These are phyloP conservation scores for Neopipo cinnamomea DNA, from an alignment of 2,113 vertebrate genomes.

Conservation along the genomic window DNA sequence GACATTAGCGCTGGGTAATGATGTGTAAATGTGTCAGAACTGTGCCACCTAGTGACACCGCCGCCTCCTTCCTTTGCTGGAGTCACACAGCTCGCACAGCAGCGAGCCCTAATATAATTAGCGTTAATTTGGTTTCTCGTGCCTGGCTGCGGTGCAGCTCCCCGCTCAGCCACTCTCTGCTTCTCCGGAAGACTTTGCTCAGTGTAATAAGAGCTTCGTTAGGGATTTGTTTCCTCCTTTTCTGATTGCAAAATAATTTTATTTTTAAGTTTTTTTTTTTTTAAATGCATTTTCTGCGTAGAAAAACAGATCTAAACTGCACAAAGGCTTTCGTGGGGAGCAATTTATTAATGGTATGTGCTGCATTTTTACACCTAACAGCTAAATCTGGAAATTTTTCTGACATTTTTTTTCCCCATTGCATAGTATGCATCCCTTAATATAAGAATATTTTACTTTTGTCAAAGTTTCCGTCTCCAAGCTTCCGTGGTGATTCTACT, in stretches of 20 bases:
- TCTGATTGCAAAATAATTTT: neutral
- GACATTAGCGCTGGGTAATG: slow-evolving; percentile 75
- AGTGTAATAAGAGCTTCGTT: neutral
- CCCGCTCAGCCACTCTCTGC: neutral
- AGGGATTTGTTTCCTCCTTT: neutral
- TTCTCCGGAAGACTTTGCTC: neutral
- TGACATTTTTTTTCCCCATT: fast-evolving
- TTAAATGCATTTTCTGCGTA: neutral
- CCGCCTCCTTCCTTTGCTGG: slow-evolving; percentile 63
- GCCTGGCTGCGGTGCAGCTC: slow-evolving; percentile 21
- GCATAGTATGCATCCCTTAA: neutral
- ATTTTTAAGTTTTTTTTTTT: neutral
- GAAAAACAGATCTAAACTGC: neutral
- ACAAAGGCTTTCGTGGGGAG: neutral
- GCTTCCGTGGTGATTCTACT: neutral
- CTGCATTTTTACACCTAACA: neutral
- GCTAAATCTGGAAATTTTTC: neutral
- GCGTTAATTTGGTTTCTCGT: slow-evolving; percentile 74
- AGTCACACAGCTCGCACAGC: slow-evolving; percentile 70
- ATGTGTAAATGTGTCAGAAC: slow-evolving; percentile 80
- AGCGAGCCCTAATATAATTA: slow-evolving; percentile 74
- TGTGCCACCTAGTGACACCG: slow-evolving; percentile 80
- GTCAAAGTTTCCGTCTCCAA: neutral
- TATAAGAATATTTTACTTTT: neutral
- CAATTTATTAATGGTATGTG: neutral